Conservation (phyloP, 1,140 invertebrate genomes). For the Diabrotica undecimpunctata region DNA sequence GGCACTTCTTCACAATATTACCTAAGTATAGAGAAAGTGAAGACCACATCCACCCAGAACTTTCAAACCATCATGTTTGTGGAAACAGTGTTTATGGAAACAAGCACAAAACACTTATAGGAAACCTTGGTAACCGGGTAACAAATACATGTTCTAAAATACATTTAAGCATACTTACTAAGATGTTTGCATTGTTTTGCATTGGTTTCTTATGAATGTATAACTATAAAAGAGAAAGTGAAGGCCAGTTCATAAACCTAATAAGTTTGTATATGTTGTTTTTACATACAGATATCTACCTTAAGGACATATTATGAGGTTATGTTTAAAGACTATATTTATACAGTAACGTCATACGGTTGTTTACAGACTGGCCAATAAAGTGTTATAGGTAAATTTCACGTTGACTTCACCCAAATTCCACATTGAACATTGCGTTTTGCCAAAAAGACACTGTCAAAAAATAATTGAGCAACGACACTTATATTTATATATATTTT, state of each 20-base stretch:
- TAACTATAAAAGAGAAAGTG: background rate
- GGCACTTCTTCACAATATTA: no score
- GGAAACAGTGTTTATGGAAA: slow-evolving; percentile 4
- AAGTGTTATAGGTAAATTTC: slow-evolving; percentile 14
- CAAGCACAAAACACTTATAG: slow-evolving; percentile 20
- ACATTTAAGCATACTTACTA: slow-evolving; percentile 16
- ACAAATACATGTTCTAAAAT: slow-evolving; percentile 10
- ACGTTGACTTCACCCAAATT: slow-evolving; percentile 46
- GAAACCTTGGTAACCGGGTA: slow-evolving; percentile 37
- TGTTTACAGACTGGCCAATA: background rate
- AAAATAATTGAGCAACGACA: slow-evolving; percentile 46
- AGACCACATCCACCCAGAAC: background rate
- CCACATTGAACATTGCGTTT: slow-evolving; percentile 44
- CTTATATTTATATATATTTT: slow-evolving; percentile 41
- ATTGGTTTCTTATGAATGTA: slow-evolving; percentile 20
- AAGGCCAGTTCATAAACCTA: background rate
- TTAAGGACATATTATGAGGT: no score
- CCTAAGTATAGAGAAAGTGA: background rate
- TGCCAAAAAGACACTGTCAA: slow-evolving; percentile 44
- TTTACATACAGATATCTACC: no score
- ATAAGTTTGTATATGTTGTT: no score
- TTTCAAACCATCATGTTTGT: background rate
- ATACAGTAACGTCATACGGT: no score
- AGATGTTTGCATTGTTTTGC: slow-evolving; percentile 36
- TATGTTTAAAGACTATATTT: no score